Base-by-base conservation (phyloP, 1,140 invertebrate species). In the Spodoptera frugiperda region DNA sequence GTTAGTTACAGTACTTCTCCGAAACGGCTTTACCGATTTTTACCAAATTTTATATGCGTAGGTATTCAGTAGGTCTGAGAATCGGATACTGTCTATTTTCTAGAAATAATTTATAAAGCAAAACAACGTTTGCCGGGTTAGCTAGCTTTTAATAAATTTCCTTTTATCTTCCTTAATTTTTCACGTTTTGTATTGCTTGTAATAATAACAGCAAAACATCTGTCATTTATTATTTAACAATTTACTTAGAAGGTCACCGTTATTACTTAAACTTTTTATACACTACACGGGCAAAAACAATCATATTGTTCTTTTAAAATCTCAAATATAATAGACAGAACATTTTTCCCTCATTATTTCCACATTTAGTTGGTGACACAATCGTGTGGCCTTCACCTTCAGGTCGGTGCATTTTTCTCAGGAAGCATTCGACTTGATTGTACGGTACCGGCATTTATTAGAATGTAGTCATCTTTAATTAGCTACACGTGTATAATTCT, bases 381-480 rank as follows among this genome's bases (percentile, higher is more conserved):
- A 71, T 54, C 68, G 19, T 19, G 14, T 12, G 53, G 33, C 68
- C 68, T 71, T 71, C 68, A 71, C 68, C 68, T 71, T 71, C 53
- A 71, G 11, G 17, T 30, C 10, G 53, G 21, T 67, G 63, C 63
- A 67, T 67, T 67, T 33, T 70, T 71, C 53, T 55, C 51, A 44
- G 49, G 25, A 33, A 44, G 55, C 68, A 44, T 39, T 39, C 57
- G 51, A 71, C 68, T 71, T 25, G 19, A 48, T 3, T 17, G 49
- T 2, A 39, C 33, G n/a, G 63, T 39, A 21, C 25, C 11, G 15
- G 49, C 33, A 57, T 55, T 9, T 3, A 54, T 70, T 70, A 71
- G 21, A 71, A 71, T 71, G 49, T 39, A 53, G 55, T 71, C 65
- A 53, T 48, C 46, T 71, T 55, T 71, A 71, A 71, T 71, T 54